Conservation (phyloP, 2,797 vertebrate species). For the Rhinella marina region DNA sequence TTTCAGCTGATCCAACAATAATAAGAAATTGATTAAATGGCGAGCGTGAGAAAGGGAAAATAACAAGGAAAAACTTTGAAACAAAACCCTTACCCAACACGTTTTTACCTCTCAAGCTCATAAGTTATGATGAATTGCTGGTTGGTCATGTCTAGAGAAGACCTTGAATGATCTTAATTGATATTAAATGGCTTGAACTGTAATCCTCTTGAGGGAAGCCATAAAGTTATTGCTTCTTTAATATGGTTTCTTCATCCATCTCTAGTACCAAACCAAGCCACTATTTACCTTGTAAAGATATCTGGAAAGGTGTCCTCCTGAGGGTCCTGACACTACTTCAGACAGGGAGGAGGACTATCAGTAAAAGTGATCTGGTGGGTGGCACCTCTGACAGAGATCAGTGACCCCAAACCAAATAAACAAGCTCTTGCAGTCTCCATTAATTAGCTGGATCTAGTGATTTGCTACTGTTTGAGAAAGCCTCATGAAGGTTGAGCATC, state of each 20-base stretch:
- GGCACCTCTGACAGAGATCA: slow-evolving; percentile 36
- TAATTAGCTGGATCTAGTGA: slow-evolving; percentile 4
- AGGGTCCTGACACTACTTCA: neutral
- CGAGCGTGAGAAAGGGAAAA: slow-evolving; percentile 71
- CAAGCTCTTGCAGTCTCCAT: slow-evolving; percentile 7
- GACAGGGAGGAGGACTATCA: slow-evolving; percentile 8
- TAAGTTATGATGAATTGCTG: slow-evolving; percentile 12
- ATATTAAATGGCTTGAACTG: neutral
- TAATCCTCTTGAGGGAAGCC: slow-evolving; percentile 15
- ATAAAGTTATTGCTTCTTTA: neutral
- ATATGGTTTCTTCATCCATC: neutral
- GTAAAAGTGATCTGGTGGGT: slow-evolving; percentile 43
- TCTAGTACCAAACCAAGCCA: neutral
- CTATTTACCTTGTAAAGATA: neutral
- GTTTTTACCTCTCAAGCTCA: slow-evolving; percentile 63
- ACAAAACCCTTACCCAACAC: slow-evolving; percentile 78
- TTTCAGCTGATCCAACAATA: slow-evolving; percentile 67
- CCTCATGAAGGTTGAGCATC: neutral
- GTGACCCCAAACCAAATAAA: slow-evolving; percentile 55
- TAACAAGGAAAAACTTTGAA: slow-evolving; percentile 65
- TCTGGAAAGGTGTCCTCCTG: neutral
- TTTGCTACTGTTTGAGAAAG: slow-evolving; percentile 47
- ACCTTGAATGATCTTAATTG: neutral
- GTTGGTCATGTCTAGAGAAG: neutral
- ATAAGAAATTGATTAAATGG: slow-evolving; percentile 65